Percentiles rank a stretch among this genome's conserved stretches.
These are phyloP conservation scores for Sebastes schlegelii DNA, from an alignment of 2,113 vertebrate genomes.

Conservation along the genomic window DNA sequence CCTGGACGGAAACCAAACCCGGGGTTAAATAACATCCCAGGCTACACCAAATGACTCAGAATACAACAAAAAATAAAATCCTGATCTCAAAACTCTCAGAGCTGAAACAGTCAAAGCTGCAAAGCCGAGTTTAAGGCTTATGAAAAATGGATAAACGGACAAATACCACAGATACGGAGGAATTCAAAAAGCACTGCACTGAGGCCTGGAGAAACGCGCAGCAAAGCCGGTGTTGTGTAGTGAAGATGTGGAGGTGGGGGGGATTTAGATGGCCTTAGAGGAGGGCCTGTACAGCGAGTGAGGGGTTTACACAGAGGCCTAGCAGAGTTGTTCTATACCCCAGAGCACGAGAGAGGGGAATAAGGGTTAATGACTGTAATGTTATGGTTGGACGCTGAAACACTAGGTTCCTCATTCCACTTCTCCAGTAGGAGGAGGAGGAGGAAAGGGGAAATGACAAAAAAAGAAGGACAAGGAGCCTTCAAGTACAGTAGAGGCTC, in stretches of 20 bases:
- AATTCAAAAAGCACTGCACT: constrained; percentile 48
- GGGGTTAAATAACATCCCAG: constrained; percentile 80
- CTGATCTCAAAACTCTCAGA: constrained; percentile 26
- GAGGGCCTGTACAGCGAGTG: constrained; percentile 61
- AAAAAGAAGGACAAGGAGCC: constrained; percentile 80
- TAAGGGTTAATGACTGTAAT: constrained; percentile 74
- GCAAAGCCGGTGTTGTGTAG: constrained; percentile 62
- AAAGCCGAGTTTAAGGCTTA: constrained; percentile 63
- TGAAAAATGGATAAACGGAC: constrained; percentile 74
- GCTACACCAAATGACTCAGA: constrained; percentile 33
- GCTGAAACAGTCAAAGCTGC: constrained; percentile 47
- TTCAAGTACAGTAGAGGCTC: constrained; percentile 86
- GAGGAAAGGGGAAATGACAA: constrained; percentile 38
- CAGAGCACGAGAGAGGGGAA: constrained; percentile 71
- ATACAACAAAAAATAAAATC: constrained; percentile 6
- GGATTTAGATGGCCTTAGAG: constrained; percentile 76
- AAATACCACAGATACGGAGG: constrained; percentile 71
- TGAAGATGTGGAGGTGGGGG: constrained; percentile 56
- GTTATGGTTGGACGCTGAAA: constrained; percentile 78
- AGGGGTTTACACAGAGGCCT: constrained; percentile 71
- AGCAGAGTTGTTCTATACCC: constrained; percentile 67
- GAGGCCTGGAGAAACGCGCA: constrained; percentile 50
- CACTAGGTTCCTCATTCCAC: constrained; percentile 82
- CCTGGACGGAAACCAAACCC: constrained; percentile 86
- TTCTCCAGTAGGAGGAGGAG: constrained; percentile 52